Base-by-base conservation (phyloP, 2,797 vertebrate species). In the Scarus forsteni region DNA sequence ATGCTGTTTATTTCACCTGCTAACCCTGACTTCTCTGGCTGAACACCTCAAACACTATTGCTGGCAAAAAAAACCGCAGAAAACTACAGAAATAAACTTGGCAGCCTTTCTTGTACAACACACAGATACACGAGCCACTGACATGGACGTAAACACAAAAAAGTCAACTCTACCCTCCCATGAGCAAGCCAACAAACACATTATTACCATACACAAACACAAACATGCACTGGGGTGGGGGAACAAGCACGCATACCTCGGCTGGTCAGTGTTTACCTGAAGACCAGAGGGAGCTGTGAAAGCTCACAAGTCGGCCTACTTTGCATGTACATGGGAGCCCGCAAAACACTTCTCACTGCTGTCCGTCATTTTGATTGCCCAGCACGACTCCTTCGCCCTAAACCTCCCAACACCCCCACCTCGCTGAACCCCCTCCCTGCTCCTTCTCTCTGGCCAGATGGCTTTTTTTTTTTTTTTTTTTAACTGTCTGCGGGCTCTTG, bases 281-380 rank as follows among this genome's bases (percentile, higher is more conserved):
- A 89, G 89, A 91, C 92, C 89, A 81, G 92, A 94, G 94, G 96
- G 95, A 97, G 94, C 95, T 93, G 96, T 96, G 93, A 97, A 97
- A 93, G 94, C 95, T 94, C 94, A 94, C 95, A 92, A 94, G 95
- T 96, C 92, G 90, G 93, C 92, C 95, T 96, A 95, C 96, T 98
- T 98, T 96, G 94, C 97, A 97, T 98, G 95, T 97, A 98, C 94
- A 96, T 96, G 96, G 94, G 96, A 96, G 96, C 95, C 95, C 93
- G 93, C 96, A 96, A 96, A 94, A 96, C 96, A 96, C 96, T 97
- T 97, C 96, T 97, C 96, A 94, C 95, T 96, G 93, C 94, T 95
- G 95, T 95, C 94, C 94, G 95, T 96, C 97, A 98, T 98, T 94
- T 93, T 98, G 97, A 98, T 97, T 97, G 95, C 96, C 94, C 93